phyloP scores from a whole-genome alignment of 2,113 vertebrate genomes.

The Herpetotheres cachinnans region DNA sequence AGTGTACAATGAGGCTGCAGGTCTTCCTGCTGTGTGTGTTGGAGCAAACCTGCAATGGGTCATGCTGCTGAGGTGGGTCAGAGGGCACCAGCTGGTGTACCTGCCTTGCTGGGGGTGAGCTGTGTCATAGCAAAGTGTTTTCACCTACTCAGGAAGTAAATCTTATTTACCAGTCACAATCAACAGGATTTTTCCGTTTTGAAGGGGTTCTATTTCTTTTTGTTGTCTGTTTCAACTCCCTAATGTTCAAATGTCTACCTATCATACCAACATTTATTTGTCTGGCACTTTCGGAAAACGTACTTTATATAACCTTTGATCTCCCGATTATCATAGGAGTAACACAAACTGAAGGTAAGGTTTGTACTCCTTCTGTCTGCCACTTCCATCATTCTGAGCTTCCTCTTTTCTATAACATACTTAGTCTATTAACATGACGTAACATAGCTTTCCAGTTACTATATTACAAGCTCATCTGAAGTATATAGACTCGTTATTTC shows the following conservation, averaged over 20 bases:
- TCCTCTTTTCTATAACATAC: background rate
- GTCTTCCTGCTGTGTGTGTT: rapidly evolving
- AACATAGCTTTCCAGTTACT: background rate
- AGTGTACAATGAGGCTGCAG: background rate
- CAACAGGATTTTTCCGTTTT: background rate
- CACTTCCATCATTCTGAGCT: background rate
- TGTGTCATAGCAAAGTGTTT: rapidly evolving
- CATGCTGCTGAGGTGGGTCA: background rate
- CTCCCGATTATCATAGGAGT: background rate
- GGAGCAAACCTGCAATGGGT: background rate
- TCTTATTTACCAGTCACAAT: background rate
- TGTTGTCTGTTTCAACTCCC: background rate
- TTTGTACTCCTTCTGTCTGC: background rate
- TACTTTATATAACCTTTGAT: background rate
- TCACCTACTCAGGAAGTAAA: background rate
- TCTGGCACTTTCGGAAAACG: background rate
- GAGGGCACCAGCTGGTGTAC: background rate
- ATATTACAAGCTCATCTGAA: background rate
- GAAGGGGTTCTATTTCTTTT: background rate
- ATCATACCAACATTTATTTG: background rate
- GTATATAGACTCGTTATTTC: background rate
- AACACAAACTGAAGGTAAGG: background rate
- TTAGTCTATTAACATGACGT: background rate
- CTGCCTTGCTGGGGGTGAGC: rapidly evolving
- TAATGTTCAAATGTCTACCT: background rate